These are phyloP conservation scores for Macrosteles quadrilineatus DNA, from an alignment of 1,140 invertebrate species.

Conservation along the genomic window DNA sequence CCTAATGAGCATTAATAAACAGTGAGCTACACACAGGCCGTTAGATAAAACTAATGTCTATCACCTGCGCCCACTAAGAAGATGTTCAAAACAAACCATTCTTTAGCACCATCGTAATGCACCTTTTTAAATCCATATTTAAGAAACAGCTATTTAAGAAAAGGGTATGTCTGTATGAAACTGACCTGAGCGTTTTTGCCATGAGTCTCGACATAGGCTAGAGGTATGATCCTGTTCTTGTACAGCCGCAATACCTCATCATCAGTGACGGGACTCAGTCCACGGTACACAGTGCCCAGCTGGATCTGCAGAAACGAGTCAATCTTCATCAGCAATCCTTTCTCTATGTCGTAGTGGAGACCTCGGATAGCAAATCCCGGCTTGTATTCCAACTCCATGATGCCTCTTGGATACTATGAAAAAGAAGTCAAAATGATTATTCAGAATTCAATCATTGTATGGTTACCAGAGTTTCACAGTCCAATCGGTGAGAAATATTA, in stretches of 20 bases:
- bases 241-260: slow-evolving; percentile 87
- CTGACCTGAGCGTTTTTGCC: slow-evolving; percentile 40
- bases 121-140: too few relatives aligned
- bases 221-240: slow-evolving; percentile 81
- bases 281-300: slow-evolving; percentile 90
- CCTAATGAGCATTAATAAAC: too few relatives aligned
- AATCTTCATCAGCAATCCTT: slow-evolving; percentile 92
- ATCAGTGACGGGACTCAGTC: slow-evolving; percentile 75
- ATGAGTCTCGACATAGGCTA: slow-evolving; percentile 71
- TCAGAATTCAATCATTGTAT: slow-evolving; percentile 30
- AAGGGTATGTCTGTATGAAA: too few relatives aligned
- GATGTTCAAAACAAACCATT: too few relatives aligned
- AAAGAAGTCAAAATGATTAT: slow-evolving; percentile 24
- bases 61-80: too few relatives aligned
- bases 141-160: too few relatives aligned
- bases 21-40: too few relatives aligned
- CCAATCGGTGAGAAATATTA: too few relatives aligned
- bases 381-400: slow-evolving; percentile 79
- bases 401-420: slow-evolving; percentile 87
- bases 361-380: slow-evolving; percentile 90
- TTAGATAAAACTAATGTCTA: too few relatives aligned
- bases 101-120: too few relatives aligned
- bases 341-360: slow-evolving; percentile 95
- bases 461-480: background rate
- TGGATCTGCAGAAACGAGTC: slow-evolving; percentile 97